These are phyloP conservation scores for Caerostris extrusa DNA, from an alignment of 1,140 invertebrate species.

Conservation along the genomic window DNA sequence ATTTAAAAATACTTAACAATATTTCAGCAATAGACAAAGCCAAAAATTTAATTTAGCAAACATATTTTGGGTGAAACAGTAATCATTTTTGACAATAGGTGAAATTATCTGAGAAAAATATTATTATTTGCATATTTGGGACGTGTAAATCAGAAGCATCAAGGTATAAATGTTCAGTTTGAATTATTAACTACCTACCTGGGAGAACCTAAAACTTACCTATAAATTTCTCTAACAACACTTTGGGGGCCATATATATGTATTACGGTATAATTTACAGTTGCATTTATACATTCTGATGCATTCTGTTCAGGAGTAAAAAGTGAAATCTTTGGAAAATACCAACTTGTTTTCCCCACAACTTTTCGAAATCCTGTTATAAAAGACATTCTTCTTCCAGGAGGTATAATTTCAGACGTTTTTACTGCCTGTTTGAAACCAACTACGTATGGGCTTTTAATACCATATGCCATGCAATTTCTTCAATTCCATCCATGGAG, in stretches of 20 bases:
- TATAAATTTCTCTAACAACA: neutral
- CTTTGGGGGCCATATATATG: neutral
- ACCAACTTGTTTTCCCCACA: neutral
- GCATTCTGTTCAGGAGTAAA: too few relatives aligned
- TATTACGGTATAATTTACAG: neutral
- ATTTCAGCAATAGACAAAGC: too few relatives aligned
- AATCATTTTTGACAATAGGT: too few relatives aligned
- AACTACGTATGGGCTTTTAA: constrained; percentile 8
- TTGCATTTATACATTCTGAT: neutral
- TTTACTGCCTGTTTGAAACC: constrained; percentile 13
- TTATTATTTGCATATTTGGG: too few relatives aligned
- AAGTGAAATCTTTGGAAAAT: neutral
- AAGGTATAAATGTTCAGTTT: neutral
- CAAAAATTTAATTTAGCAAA: too few relatives aligned
- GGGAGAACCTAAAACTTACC: neutral
- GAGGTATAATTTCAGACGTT: constrained; percentile 22
- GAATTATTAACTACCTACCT: neutral
- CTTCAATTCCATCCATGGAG: neutral
- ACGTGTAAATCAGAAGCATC: too few relatives aligned
- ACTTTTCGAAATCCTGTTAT: neutral
- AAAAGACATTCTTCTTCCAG: constrained; percentile 18
- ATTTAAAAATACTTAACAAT: too few relatives aligned
- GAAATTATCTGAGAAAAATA: too few relatives aligned
- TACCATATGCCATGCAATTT: constrained; percentile 20
- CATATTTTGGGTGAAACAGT: too few relatives aligned